Evolutionary conservation across 2,113 vertebrate genomes (phyloP), one percentile per base, ranked within the genome.

Genomic region (Panurus biarmicus): DNA sequence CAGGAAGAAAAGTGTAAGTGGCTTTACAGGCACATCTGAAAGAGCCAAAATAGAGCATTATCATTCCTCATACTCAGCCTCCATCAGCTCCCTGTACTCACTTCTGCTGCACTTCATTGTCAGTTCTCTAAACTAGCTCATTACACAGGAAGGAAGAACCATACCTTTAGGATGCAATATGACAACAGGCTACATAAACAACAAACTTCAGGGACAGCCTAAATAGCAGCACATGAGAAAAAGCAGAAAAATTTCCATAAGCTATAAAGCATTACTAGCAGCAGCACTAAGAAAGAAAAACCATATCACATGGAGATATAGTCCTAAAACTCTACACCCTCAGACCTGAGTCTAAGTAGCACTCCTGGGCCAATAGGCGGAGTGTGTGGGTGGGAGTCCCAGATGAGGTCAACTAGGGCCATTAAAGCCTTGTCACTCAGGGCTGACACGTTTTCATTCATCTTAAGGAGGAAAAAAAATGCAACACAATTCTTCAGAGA

Each of bases 291-390:
- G 1, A 23, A 38, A 6, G 16, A 57, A 71, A 73, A 14, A 1
- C 51, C 5, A 11, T 0, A 58, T 2, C 14, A 11, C 38, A 29
- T 4, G 45, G 1, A 47, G 84, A 56, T 2, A 2, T 0, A 79
- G 14, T 4, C 3, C 3, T 10, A 3, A 48, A 50, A 2, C 44
- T n/a, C n/a, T n/a, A n/a, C 26, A 1, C 14, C 2, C 20, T 47
- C 25, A 65, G 33, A 56, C 12, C 56, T 21, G 36, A 73, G 25
- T 80, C 93, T 77, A 91, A 74, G 33, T 31, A 75, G 48, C 84
- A 19, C 23, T 83, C 54, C 72, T 61, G 28, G 13, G 48, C 36
- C 67, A 14, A 21, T 5, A 13, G 15, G 22, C 47, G 40, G 40
- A 12, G 10, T 16, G 21, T n/a, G 50, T 50, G 33, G 16, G 28